Evolutionary conservation across 2,888 invertebrate species (phyloP), one percentile per base, ranked within the genome.

Genomic region (Heliconius ethilla): DNA sequence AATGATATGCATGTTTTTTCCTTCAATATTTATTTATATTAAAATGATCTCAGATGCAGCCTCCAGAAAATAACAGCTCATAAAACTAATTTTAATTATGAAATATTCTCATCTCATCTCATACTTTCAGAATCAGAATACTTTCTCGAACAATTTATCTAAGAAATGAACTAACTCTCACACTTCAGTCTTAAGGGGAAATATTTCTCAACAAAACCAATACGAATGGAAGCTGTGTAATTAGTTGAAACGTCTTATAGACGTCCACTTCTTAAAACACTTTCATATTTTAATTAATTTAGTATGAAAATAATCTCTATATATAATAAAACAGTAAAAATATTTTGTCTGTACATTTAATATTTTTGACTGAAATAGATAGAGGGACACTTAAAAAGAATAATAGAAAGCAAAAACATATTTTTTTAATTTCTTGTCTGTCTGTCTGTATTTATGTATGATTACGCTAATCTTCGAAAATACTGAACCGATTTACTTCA

Each of bases 191-290:
- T 55, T 29, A 70, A 27, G 9, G 29, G 70, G 27, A 70, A 77
- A 73, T 66, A 77, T 66, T 77, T 73, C 66, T 66, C 55, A 73
- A 55, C 73, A 73, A 66, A 77, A 73, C 77, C 73, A 77, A 77
- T 33, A 45, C 77, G 73, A 77, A 70, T 51, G 65, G 73, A 77
- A 77, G 70, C 77, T 59, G 67, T 73, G 73, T 73, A 67, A 77
- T 77, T 73, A 73, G 67, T 67, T 73, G 27, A 55, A 55, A 55
- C 70, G 22, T 33, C 70, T 27, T 66, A 67, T 73, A 66, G 59
- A n/a, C 51, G 40, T 51, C 37, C n/a, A 40, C 25, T 37, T n/a
- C 22, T 5, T 37, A n/a, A 11, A 33, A 40, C 3, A 67, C n/a
- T 67, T 40, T 37, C 11, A 40, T 40, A 33, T 22, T 11, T 37